These are phyloP conservation scores for Leptinotarsa rubiginosa DNA, from an alignment of 2,888 invertebrate species.

Conservation along the genomic window DNA sequence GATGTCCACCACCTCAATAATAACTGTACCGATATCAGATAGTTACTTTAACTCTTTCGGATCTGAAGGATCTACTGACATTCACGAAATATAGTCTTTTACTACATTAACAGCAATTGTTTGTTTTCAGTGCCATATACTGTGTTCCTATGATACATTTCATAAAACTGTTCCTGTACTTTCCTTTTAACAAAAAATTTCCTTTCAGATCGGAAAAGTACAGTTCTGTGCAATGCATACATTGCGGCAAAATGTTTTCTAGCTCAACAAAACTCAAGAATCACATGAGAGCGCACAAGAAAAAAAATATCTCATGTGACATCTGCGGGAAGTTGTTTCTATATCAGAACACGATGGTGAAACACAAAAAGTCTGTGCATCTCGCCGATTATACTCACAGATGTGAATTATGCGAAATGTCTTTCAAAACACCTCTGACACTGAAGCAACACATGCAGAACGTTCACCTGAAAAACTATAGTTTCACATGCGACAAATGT, in stretches of 20 bases:
- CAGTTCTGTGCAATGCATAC: constrained; percentile 31
- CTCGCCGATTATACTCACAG: constrained; percentile 40
- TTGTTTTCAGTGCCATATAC: too few species aligned
- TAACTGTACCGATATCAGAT: too few species aligned
- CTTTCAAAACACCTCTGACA: constrained; percentile 45
- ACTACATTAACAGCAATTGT: too few species aligned
- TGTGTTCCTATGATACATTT: neutral
- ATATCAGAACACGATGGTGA: constrained; percentile 42
- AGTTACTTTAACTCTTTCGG: too few species aligned
- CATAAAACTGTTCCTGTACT: neutral
- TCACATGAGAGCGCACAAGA: constrained; percentile 44
- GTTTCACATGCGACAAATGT: constrained; percentile 54
- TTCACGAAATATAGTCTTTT: too few species aligned
- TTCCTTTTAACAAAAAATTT: neutral
- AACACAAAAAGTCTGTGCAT: constrained; percentile 47
- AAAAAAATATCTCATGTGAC: constrained; percentile 47
- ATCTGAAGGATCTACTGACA: too few species aligned
- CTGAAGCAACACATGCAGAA: constrained; percentile 45
- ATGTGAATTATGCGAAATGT: constrained; percentile 46
- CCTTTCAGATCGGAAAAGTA: constrained; percentile 27
- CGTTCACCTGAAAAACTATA: constrained; percentile 66
- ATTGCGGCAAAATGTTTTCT: constrained; percentile 41
- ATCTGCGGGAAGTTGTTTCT: constrained; percentile 49
- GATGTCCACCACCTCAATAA: too few species aligned
- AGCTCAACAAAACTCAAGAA: constrained; percentile 33